These are phyloP conservation scores for Clarias batrachus DNA, from an alignment of 2,113 vertebrate species.

Conservation along the genomic window DNA sequence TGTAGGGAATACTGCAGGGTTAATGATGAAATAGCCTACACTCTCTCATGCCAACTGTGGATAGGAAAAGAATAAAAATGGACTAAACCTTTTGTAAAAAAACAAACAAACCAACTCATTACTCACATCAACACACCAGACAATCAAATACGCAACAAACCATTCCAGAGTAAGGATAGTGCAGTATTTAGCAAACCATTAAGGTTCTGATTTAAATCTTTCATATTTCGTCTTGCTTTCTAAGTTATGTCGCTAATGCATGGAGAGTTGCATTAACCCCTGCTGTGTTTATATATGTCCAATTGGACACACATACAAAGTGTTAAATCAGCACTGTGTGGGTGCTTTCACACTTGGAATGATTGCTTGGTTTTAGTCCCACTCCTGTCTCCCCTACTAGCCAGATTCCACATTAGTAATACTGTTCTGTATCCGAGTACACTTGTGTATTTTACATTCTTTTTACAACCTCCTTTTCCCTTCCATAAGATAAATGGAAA, in stretches of 20 bases:
- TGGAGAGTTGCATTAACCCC: neutral
- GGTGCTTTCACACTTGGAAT: no score
- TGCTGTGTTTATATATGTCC: neutral
- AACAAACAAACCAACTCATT: neutral
- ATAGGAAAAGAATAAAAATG: neutral
- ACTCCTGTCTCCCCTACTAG: no score
- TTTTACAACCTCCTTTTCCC: no score
- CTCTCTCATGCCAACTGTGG: neutral
- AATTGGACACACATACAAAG: neutral
- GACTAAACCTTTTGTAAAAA: neutral
- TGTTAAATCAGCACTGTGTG: neutral
- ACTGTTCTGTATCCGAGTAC: no score
- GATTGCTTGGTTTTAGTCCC: no score
- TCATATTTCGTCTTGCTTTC: neutral
- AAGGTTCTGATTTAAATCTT: neutral
- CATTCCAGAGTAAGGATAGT: neutral
- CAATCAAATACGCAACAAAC: neutral
- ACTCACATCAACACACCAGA: neutral
- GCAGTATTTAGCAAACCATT: neutral
- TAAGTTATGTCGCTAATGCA: neutral
- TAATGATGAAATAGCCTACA: no score
- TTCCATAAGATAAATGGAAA: no score
- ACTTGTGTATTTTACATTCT: no score
- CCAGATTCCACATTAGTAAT: no score
- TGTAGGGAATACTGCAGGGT: no score